Evolutionary conservation across 2,113 vertebrate genomes (phyloP).

Genomic region (Turdus rufiventris): DNA sequence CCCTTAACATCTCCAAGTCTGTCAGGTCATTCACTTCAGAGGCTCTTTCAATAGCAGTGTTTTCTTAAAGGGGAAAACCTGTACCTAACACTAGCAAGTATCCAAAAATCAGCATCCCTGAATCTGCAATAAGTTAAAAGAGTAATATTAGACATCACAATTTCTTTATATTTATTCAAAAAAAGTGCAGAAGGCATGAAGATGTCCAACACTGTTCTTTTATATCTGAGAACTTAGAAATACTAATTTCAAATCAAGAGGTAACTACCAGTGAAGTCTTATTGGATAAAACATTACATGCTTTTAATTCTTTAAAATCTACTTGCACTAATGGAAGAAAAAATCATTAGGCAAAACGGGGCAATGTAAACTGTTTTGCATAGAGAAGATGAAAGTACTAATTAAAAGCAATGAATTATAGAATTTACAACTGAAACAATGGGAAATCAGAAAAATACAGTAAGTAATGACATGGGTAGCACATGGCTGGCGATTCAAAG

Average conservation of each 20-base stretch:
- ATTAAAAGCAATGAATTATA: conserved; percentile 68
- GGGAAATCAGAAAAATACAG: conserved; percentile 39
- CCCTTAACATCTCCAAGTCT: background rate
- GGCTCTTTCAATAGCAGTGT: background rate
- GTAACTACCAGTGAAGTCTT: background rate
- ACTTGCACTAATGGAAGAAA: conserved; percentile 46
- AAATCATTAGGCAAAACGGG: conserved; percentile 53
- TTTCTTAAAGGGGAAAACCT: background rate
- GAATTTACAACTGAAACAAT: conserved; percentile 56
- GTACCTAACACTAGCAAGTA: background rate
- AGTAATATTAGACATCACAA: background rate
- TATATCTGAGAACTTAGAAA: background rate
- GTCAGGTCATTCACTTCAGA: background rate
- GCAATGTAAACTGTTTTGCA: conserved; percentile 73
- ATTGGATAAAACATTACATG: background rate
- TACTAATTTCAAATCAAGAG: background rate
- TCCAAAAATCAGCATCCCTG: background rate
- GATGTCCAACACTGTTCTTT: background rate
- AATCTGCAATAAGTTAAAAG: background rate
- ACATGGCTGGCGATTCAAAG: conserved; percentile 35
- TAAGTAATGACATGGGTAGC: conserved; percentile 26
- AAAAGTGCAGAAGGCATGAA: background rate
- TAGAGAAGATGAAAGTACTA: conserved; percentile 65
- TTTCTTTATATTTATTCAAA: background rate
- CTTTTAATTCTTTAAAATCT: conserved; percentile 31